Conservation (phyloP, 2,113 vertebrate species). For the Ardeotis arabs region DNA sequence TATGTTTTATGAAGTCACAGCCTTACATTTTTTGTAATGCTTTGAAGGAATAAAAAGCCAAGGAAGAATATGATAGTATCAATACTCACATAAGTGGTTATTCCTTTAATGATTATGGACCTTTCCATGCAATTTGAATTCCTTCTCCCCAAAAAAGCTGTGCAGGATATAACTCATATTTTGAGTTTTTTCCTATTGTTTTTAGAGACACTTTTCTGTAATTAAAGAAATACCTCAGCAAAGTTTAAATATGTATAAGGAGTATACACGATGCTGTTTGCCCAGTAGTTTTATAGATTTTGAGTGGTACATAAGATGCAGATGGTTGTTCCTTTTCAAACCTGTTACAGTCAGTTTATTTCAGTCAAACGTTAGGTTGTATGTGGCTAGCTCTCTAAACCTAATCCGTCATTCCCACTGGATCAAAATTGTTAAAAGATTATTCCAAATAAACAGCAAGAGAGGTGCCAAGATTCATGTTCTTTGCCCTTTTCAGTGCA, state of each 20-base stretch:
- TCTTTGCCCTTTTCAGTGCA: background rate
- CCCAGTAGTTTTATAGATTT: constrained; percentile 47
- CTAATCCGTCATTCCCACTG: background rate
- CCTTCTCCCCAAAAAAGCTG: background rate
- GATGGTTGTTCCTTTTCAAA: constrained; percentile 35
- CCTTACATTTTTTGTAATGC: constrained; percentile 47
- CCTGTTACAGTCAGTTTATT: background rate
- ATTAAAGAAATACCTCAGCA: constrained; percentile 71
- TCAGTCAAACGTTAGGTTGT: background rate
- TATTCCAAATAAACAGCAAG: constrained; percentile 1
- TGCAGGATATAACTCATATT: constrained; percentile 7
- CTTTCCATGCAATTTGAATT: background rate
- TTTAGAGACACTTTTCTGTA: constrained; percentile 47
- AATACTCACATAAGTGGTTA: constrained; percentile 15
- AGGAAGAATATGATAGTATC: background rate
- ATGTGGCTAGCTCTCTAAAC: background rate
- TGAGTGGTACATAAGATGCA: background rate
- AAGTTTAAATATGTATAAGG: constrained; percentile 35
- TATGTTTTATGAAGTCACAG: constrained; percentile 3
- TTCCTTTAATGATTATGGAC: constrained; percentile 11
- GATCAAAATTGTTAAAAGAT: background rate
- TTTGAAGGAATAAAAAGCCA: constrained; percentile 60
- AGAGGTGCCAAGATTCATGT: background rate
- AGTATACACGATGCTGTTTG: constrained; percentile 35
- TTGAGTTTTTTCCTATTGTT: constrained; percentile 19